Percentiles rank a stretch among this genome's conserved stretches.
Conservation (phyloP, 2,113 vertebrate species). For the Macaca mulatta region DNA sequence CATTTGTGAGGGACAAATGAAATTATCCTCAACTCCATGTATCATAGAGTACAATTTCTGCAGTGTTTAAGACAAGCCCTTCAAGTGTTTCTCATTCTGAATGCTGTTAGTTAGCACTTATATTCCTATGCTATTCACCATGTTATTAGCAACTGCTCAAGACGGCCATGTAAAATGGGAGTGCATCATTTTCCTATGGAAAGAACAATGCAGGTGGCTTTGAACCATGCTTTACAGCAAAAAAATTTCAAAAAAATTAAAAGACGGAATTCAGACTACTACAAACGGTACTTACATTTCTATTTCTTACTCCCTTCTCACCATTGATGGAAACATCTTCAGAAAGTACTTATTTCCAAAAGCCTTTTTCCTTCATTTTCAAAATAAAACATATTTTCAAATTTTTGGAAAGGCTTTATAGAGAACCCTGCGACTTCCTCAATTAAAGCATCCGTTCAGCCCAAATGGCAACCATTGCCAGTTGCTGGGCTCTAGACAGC, state of each 20-base stretch:
- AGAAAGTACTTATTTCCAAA: slow-evolving; percentile 61
- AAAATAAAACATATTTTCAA: slow-evolving; percentile 64
- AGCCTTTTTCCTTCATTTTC: slow-evolving; percentile 49
- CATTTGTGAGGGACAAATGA: slow-evolving; percentile 66
- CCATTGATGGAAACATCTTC: slow-evolving; percentile 52
- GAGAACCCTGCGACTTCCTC: slow-evolving; percentile 38
- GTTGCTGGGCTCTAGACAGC: neutral
- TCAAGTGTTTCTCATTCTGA: neutral
- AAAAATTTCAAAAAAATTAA: neutral
- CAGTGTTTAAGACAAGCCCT: neutral
- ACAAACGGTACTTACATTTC: slow-evolving; percentile 31
- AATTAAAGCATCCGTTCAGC: slow-evolving; percentile 23
- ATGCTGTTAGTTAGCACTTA: neutral
- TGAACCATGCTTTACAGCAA: neutral
- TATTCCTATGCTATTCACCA: neutral
- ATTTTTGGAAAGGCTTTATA: slow-evolving; percentile 44
- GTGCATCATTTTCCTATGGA: neutral
- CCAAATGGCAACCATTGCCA: neutral
- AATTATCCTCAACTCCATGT: slow-evolving; percentile 61
- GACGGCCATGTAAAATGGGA: neutral
- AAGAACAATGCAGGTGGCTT: neutral
- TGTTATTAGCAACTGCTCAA: neutral
- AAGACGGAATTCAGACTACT: slow-evolving; percentile 8
- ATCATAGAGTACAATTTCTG: neutral
- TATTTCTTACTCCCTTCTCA: slow-evolving; percentile 31